Evolutionary conservation across 2,797 vertebrate genomes (phyloP).

Genomic region (Tapera naevia): DNA sequence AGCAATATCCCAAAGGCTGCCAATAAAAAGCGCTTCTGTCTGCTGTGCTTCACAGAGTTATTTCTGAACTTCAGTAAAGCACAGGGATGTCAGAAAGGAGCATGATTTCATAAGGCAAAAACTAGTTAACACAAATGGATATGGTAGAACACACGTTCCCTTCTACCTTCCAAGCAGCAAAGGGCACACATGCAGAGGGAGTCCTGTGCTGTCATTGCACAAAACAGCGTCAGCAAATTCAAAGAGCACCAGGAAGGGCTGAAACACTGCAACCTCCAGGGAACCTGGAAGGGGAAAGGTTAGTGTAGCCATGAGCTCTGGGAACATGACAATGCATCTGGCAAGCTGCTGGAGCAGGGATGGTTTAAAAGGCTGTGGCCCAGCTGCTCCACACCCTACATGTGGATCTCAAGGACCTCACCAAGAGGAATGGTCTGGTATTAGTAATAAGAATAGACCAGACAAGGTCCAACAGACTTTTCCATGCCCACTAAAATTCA

Average conservation of each 20-base stretch:
- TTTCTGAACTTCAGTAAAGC: background rate
- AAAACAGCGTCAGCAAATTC: background rate
- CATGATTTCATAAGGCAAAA: background rate
- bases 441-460: background rate
- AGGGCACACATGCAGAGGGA: background rate
- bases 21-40: background rate
- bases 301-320: background rate
- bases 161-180: background rate
- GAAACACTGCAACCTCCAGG: background rate
- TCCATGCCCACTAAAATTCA: background rate
- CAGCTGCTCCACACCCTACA: background rate
- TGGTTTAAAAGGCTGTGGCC: background rate
- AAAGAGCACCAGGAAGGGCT: background rate
- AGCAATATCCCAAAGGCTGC: background rate
- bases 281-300: background rate
- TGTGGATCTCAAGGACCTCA: background rate
- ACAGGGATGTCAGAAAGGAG: background rate
- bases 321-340: background rate
- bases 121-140: background rate
- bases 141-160: background rate
- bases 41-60: background rate
- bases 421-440: background rate
- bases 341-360: background rate
- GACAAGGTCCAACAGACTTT: background rate
- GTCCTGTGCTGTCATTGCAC: background rate